Conservation (phyloP, 2,113 vertebrate species). For the Campylorhamphus procurvoides region DNA sequence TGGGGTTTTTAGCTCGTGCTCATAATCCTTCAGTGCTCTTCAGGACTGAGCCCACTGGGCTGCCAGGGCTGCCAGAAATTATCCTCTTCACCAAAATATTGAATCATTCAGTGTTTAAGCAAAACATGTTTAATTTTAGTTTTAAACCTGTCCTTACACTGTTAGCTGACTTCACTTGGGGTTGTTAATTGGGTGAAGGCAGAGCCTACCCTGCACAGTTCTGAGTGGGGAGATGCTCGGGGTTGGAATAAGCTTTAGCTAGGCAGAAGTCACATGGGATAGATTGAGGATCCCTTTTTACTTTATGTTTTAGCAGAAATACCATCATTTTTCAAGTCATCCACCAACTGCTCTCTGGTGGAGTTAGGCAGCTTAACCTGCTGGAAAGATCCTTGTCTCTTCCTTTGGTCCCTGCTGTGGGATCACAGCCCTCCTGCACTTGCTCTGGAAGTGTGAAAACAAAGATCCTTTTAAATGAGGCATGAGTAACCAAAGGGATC, state of each 20-base stretch:
- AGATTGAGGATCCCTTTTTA: background rate
- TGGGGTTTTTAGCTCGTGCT: background rate
- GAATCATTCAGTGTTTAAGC: background rate
- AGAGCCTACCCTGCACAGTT: background rate
- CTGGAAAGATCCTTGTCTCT: background rate
- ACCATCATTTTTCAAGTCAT: background rate
- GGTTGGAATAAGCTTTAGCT: background rate
- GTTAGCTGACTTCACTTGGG: background rate
- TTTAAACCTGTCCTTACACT: background rate
- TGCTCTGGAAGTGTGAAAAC: background rate
- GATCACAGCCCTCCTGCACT: background rate
- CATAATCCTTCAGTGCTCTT: background rate
- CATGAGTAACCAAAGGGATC: background rate
- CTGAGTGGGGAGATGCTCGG: background rate
- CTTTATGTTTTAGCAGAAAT: background rate
- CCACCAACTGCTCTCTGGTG: background rate
- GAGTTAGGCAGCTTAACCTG: background rate
- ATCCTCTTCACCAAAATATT: background rate
- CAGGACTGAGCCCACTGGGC: background rate
- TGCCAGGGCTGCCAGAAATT: background rate
- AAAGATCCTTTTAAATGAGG: background rate
- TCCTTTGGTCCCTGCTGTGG: background rate
- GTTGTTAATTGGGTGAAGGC: background rate
- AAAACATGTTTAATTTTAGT: background rate
- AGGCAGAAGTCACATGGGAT: fast-evolving